Conservation (phyloP, 2,797 vertebrate genomes). For the Danio tinwini region DNA sequence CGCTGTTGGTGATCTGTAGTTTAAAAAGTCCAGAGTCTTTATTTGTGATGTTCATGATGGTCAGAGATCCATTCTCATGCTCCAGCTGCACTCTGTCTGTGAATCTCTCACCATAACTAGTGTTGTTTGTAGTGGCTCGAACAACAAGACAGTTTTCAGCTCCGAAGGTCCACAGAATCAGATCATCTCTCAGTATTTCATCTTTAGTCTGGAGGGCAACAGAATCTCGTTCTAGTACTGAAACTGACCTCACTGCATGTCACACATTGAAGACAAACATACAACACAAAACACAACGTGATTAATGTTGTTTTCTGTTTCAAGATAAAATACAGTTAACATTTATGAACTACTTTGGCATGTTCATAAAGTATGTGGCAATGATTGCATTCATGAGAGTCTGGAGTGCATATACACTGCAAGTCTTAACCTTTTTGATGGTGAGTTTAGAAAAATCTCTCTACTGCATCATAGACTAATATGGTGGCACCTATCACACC, state of each 20-base stretch:
- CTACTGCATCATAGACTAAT: no score
- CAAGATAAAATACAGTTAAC: not conserved
- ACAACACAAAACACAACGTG: not conserved
- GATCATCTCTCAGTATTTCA: not conserved
- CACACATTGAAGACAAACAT: not conserved
- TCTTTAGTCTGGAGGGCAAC: accelerated
- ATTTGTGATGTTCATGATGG: not conserved
- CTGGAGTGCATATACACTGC: no score
- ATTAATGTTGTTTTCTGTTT: not conserved
- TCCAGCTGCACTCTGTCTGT: not conserved
- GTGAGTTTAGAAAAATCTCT: no score
- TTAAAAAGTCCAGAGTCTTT: not conserved
- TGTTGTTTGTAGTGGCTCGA: not conserved
- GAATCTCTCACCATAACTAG: not conserved
- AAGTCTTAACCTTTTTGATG: no score
- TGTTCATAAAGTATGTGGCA: no score
- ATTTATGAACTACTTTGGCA: no score
- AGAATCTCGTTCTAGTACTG: not conserved
- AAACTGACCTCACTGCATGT: not conserved
- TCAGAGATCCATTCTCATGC: no score
- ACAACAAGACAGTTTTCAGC: not conserved
- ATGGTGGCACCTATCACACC: no score
- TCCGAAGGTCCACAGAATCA: conserved; percentile 6
- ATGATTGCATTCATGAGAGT: no score
- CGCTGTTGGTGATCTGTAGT: not conserved